Percentiles rank a stretch among this genome's conserved stretches.
Conservation (phyloP, 2,113 vertebrate species). For the Machaerirhynchus nigripectus region DNA sequence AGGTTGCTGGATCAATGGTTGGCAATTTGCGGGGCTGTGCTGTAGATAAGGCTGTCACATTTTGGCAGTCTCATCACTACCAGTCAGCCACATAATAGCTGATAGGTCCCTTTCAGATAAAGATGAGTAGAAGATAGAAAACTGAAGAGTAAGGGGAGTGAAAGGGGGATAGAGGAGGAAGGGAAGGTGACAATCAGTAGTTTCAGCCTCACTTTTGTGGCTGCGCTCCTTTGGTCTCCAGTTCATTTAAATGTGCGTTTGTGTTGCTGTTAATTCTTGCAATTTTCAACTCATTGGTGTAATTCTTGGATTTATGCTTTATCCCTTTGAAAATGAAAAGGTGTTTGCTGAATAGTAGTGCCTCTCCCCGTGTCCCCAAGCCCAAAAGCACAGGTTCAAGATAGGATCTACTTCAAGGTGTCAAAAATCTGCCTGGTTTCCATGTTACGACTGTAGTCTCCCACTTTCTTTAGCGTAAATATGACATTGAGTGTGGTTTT, state of each 20-base stretch:
- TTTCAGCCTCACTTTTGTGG: not conserved
- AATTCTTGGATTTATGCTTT: not conserved
- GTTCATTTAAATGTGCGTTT: not conserved
- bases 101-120: conserved; percentile 55
- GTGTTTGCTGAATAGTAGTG: not conserved
- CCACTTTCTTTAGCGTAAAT: not conserved
- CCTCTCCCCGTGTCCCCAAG: not conserved
- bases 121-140: conserved; percentile 47
- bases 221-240: not conserved
- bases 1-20: conserved; percentile 63
- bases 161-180: not conserved
- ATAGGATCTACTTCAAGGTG: not conserved
- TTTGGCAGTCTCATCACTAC: conserved; percentile 65
- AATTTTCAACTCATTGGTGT: not conserved
- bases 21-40: conserved; percentile 70
- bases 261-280: not conserved
- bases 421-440: not conserved
- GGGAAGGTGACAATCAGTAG: not conserved
- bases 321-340: not conserved
- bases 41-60: conserved; percentile 72
- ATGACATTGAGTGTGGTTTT: not conserved
- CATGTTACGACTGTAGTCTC: not conserved
- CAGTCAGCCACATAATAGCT: conserved; percentile 69
- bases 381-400: not conserved
- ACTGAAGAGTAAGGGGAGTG: conserved; percentile 27